Base-by-base conservation (phyloP, 1,140 invertebrate genomes). In the Hirudo medicinalis region DNA sequence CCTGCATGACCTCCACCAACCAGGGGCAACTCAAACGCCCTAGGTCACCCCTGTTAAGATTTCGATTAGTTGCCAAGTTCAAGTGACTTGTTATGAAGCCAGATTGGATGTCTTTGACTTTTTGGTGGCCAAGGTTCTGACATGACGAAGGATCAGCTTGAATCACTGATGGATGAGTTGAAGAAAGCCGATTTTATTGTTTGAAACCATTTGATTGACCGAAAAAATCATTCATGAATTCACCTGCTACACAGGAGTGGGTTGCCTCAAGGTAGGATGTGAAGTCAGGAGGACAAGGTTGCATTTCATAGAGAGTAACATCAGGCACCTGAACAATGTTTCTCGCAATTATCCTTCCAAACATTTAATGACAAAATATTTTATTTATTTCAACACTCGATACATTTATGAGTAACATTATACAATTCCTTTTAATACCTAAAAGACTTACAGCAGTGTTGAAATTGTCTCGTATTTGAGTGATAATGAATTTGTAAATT, bases 211-310 rank as follows among this genome's bases (percentile, higher is more conserved):
- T 49, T 13, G 43, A 49, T 49, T 49, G 43, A 49, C 11, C 11
- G 40, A 49, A 15, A 15, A 17, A 49, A 5, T 49, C 11, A 49
- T 49, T 53, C 69, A 49, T 20, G 36, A 25, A 57, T 53, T 57
- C 32, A 73, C 72, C 69, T 20, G 54, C 40, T 15, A 71, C 49
- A 40, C 72, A 73, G 11, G 53, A 32, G 72, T 72, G 63, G 29
- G 69, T 67, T 36, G 69, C 69, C n/a, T 73, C 69, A 55, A 73
- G 69, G 49, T 73, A 71, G 1, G 70, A 66, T 17, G 70, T 71
- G 29, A 74, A 71, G 27, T 74, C 73, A 15, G 32, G 36, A 15
- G 73, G 73, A 69, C 73, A 74, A 53, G 70, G 70, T 25, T 74
- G 54, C 15, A 55, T 70, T 36, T 67, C 63, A 25, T 67, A 27